phyloP scores from a whole-genome alignment of 2,888 invertebrate species.

The Hirtodrosophila trivittata region DNA sequence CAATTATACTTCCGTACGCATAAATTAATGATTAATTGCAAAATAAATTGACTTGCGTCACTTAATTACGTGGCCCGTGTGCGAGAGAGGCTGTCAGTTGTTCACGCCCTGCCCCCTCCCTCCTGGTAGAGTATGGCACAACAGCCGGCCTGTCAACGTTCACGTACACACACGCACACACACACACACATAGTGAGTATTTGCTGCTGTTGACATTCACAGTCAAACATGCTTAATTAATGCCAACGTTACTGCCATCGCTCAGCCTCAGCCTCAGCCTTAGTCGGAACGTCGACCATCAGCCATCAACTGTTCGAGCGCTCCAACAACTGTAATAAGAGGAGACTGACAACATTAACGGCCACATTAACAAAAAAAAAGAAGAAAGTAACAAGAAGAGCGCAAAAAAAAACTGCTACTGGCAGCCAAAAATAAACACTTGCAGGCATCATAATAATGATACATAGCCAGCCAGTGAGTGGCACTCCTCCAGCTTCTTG shows the following conservation, averaged over 20 bases:
- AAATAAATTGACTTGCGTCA: slow-evolving; percentile 82
- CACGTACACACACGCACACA: slow-evolving; percentile 32
- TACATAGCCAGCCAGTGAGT: slow-evolving; percentile 63
- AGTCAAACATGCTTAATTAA: slow-evolving; percentile 81
- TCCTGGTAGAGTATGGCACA: slow-evolving; percentile 34
- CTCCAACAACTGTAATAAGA: slow-evolving; percentile 52
- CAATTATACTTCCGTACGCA: slow-evolving; percentile 76
- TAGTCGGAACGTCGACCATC: slow-evolving; percentile 7
- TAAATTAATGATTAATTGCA: slow-evolving; percentile 82
- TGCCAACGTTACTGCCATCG: slow-evolving; percentile 64
- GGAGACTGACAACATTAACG: slow-evolving; percentile 74
- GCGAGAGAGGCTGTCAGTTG: slow-evolving; percentile 49
- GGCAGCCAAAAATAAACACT: slow-evolving; percentile 78
- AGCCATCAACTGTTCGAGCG: slow-evolving; percentile 17
- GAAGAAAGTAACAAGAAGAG: slow-evolving; percentile 26
- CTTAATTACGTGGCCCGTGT: slow-evolving; percentile 69
- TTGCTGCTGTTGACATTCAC: slow-evolving; percentile 68
- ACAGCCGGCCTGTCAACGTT: slow-evolving; percentile 57
- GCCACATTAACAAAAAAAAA: slow-evolving; percentile 64
- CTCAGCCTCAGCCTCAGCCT: slow-evolving; percentile 34
- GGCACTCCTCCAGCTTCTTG: slow-evolving; percentile 40
- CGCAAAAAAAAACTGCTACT: slow-evolving; percentile 31
- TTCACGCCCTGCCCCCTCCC: slow-evolving; percentile 27
- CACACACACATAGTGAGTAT: slow-evolving; percentile 12
- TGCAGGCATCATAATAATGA: slow-evolving; percentile 74